Evolutionary conservation across 2,113 vertebrate species (phyloP), one percentile per base, ranked within the genome.

Genomic region (Strix aluco): DNA sequence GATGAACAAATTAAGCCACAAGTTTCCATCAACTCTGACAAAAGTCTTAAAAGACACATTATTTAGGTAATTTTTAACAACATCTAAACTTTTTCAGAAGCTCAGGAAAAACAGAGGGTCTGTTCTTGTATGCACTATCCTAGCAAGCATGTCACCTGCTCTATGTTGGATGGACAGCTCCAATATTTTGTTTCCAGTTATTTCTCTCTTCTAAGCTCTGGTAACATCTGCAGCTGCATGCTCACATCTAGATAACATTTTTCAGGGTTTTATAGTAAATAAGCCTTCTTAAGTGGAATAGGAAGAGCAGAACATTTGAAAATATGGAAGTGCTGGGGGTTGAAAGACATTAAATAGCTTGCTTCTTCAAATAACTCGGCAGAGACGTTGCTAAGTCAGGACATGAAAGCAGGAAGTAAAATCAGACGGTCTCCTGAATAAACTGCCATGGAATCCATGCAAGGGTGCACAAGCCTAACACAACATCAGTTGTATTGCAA

Each of bases 91-190:
- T 47, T 40, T 19, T 6, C 61, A 66, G 10, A 89, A 84, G 57
- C 9, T 52, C 32, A 25, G 16, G 34, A 58, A 58, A 77, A 86
- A n/a, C 1, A 2, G 18, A 65, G 4, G 13, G 8, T 30, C 29
- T 52, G 13, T 46, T 88, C 26, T 42, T 59, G 38, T 49, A 38
- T 6, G 6, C 30, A 13, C 17, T 62, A 17, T 20, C 44, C 54
- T 42, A 55, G 38, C 49, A 72, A 62, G 55, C 11, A 34, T 42
- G 9, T 67, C 34, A 46, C 16, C 17, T 44, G 47, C 40, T 59
- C 44, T 32, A 4, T 6, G 5, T 5, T 20, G 57, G 34, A 40
- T 0, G 7, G 30, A 38, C 1, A 0, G 27, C 32, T 80, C 18
- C 67, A 29, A 1, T 7, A 26, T 36, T n/a, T 34, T 12, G 4